Conservation (phyloP, 1,140 invertebrate genomes). For the Cepaea nemoralis region DNA sequence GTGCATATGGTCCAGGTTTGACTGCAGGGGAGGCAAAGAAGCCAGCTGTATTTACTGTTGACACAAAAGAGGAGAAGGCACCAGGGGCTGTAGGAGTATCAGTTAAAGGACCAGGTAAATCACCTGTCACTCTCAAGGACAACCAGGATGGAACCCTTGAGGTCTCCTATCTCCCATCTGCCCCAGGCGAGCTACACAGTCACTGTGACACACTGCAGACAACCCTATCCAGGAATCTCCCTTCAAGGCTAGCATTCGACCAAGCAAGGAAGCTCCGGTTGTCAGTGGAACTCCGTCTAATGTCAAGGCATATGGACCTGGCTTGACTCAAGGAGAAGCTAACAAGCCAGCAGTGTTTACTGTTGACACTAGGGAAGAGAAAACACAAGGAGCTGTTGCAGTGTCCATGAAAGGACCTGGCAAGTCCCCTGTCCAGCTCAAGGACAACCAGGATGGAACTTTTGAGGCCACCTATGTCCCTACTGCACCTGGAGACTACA, state of each 20-base stretch:
- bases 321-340: conserved; percentile 79
- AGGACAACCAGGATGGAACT: conserved; percentile 88
- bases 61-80: conserved; percentile 57
- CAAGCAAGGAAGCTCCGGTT: conserved; percentile 77
- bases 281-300: conserved; percentile 63
- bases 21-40: conserved; percentile 78
- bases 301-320: conserved; percentile 79
- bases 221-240: conserved; percentile 96
- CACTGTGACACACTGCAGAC: conserved; percentile 94
- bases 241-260: conserved; percentile 87
- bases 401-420: conserved; percentile 87
- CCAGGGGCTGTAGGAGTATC: conserved; percentile 85
- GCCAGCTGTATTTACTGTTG: conserved; percentile 81
- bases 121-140: conserved; percentile 84
- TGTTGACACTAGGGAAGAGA: conserved; percentile 61
- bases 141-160: conserved; percentile 89
- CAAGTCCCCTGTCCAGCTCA: conserved; percentile 85
- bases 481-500: conserved; percentile 84
- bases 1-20: conserved; percentile 83
- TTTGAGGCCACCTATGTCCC: conserved; percentile 87
- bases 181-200: conserved; percentile 84
- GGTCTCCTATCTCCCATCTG: conserved; percentile 84
- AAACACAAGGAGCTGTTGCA: conserved; percentile 80
- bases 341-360: conserved; percentile 83
- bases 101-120: conserved; percentile 86